These are phyloP conservation scores for Uloborus plumipes DNA, from an alignment of 2,888 invertebrate genomes.

Conservation along the genomic window DNA sequence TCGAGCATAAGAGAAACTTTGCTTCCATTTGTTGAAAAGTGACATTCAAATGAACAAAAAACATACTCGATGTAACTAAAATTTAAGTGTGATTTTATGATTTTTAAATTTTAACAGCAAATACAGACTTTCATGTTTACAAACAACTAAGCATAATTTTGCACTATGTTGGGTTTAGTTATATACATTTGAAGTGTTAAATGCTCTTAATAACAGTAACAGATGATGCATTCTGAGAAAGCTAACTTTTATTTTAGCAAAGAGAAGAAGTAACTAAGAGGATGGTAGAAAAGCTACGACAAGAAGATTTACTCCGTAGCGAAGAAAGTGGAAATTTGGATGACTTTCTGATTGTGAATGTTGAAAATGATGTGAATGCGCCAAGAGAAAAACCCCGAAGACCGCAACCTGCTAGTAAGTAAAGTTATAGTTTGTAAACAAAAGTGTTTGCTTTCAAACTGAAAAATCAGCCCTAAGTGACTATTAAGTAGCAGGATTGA, in stretches of 20 bases:
- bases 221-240: neutral
- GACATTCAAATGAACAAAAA: no score
- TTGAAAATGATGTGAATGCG: slow-evolving; percentile 69
- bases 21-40: no score
- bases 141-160: no score
- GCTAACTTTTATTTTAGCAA: slow-evolving; percentile 69
- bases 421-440: neutral
- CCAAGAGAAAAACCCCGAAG: slow-evolving; percentile 53
- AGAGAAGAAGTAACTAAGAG: slow-evolving; percentile 75
- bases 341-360: slow-evolving; percentile 72
- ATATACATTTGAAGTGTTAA: neutral
- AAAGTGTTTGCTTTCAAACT: neutral
- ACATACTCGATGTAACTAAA: no score
- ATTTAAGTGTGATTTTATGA: no score
- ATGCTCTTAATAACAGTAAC: neutral
- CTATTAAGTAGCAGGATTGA: neutral
- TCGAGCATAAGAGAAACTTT: no score
- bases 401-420: slow-evolving; percentile 62
- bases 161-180: no score
- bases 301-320: slow-evolving; percentile 72
- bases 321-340: slow-evolving; percentile 72
- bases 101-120: no score
- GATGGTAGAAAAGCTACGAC: slow-evolving; percentile 75
- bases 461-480: neutral
- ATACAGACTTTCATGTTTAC: no score